phyloP scores from a whole-genome alignment of 35 echinoderm and acorn worm species.

The Lytechinus pictus region DNA sequence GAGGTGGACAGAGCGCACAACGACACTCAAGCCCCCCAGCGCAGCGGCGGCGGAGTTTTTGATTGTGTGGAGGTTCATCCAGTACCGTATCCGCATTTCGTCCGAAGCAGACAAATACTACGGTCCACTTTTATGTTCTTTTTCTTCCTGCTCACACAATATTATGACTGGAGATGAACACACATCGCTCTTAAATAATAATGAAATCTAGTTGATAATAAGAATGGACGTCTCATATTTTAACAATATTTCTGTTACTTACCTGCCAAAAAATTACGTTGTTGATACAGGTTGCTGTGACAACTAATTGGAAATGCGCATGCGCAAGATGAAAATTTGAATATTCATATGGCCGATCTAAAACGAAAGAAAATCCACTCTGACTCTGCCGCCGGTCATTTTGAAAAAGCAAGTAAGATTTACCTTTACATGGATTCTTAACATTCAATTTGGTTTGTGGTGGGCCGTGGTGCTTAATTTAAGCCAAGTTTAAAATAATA shows the following conservation, averaged over 20 bases:
- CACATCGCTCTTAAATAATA: not conserved
- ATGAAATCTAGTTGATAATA: not conserved
- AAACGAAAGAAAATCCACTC: too few relatives aligned
- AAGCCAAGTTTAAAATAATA: too few relatives aligned
- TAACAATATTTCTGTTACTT: not conserved
- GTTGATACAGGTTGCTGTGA: constrained; percentile 1
- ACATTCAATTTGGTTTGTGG: too few relatives aligned
- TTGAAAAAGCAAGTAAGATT: too few relatives aligned
- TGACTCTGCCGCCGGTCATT: too few relatives aligned
- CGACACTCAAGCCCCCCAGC: not conserved
- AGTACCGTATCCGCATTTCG: not conserved
- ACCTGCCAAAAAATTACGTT: not conserved
- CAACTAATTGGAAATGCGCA: not conserved
- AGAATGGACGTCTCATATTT: not conserved
- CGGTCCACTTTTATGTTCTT: not conserved
- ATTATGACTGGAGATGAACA: not conserved
- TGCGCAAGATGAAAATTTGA: not conserved
- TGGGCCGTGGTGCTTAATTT: too few relatives aligned
- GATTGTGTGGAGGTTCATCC: not conserved
- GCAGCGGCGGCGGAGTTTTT: not conserved
- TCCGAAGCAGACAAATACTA: not conserved
- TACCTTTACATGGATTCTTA: too few relatives aligned
- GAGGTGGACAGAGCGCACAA: too few relatives aligned
- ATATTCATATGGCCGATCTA: not conserved
- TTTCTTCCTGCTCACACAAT: not conserved